Evolutionary conservation across 2,113 vertebrate species (phyloP).

Genomic region (Tenrec ecaudatus): DNA sequence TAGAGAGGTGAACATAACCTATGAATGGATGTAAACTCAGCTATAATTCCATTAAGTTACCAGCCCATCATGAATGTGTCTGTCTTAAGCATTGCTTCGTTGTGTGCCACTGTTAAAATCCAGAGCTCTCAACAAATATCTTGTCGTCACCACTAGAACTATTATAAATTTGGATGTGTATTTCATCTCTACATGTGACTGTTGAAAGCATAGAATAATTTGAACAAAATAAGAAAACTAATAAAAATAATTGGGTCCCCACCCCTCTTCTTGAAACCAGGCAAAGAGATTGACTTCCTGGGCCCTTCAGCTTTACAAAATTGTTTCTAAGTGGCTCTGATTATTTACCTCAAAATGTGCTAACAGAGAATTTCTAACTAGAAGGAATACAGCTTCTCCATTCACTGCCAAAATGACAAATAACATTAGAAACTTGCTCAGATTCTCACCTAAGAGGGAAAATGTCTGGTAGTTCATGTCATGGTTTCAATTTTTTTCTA

Average conservation of each 20-base stretch:
- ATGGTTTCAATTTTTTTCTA: conserved; percentile 41
- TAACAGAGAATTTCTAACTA: not conserved
- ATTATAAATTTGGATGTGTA: not conserved
- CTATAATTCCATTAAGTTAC: conserved; percentile 21
- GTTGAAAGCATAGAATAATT: conserved; percentile 24
- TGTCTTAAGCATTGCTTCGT: not conserved
- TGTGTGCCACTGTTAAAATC: conserved; percentile 43
- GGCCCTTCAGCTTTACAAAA: conserved; percentile 2
- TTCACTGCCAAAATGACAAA: not conserved
- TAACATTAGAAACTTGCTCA: not conserved
- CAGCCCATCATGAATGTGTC: not conserved
- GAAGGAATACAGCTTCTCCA: not conserved
- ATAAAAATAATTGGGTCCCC: too few species aligned
- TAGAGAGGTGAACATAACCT: conserved; percentile 32
- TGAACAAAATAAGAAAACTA: conserved; percentile 27
- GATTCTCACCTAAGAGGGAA: conserved; percentile 8
- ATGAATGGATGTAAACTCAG: not conserved
- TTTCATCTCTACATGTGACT: conserved; percentile 8
- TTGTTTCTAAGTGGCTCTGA: not conserved
- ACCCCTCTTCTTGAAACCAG: not conserved
- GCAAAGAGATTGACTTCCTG: not conserved
- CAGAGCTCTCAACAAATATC: not conserved
- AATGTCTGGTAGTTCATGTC: not conserved
- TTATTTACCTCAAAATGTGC: conserved; percentile 5
- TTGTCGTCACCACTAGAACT: not conserved